Percentiles rank a stretch among this genome's conserved stretches.
These are phyloP conservation scores for Zaprionus ornatus DNA, from an alignment of 1,140 invertebrate genomes.

Conservation along the genomic window DNA sequence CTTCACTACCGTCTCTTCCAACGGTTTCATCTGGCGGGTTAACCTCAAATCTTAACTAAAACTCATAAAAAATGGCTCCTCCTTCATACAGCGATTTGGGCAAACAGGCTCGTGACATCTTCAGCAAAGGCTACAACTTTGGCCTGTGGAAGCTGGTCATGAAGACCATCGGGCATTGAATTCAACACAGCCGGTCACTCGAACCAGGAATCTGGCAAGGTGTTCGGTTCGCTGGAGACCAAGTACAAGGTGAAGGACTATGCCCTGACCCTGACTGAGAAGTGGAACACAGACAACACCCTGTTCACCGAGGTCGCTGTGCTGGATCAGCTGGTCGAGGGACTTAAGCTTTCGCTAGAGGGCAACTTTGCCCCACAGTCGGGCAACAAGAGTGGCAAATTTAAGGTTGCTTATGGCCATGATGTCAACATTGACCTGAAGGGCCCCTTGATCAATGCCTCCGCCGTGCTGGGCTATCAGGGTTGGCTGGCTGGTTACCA, in stretches of 20 bases:
- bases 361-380: conserved; percentile 97
- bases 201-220: conserved; percentile 96
- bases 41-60: no score
- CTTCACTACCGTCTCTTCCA: background rate
- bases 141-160: conserved; percentile 96
- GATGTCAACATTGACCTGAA: conserved; percentile 95
- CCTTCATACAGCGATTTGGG: conserved; percentile 97
- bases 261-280: conserved; percentile 97
- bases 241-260: conserved; percentile 97
- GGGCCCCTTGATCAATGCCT: conserved; percentile 93
- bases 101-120: conserved; percentile 97
- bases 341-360: conserved; percentile 95
- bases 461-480: conserved; percentile 94
- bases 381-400: conserved; percentile 94
- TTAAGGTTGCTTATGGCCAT: conserved; percentile 95
- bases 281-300: conserved; percentile 99
- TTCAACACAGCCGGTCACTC: conserved; percentile 94
- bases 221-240: conserved; percentile 94
- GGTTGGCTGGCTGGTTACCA: conserved; percentile 97
- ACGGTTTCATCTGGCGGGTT: no score
- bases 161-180: conserved; percentile 96
- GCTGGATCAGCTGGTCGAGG: conserved; percentile 95
- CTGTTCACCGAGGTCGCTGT: conserved; percentile 95
- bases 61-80: conserved; percentile 90
- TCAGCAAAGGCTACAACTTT: conserved; percentile 98